phyloP scores from a whole-genome alignment of 2,113 vertebrate species.

The Lepidothrix coronata region DNA sequence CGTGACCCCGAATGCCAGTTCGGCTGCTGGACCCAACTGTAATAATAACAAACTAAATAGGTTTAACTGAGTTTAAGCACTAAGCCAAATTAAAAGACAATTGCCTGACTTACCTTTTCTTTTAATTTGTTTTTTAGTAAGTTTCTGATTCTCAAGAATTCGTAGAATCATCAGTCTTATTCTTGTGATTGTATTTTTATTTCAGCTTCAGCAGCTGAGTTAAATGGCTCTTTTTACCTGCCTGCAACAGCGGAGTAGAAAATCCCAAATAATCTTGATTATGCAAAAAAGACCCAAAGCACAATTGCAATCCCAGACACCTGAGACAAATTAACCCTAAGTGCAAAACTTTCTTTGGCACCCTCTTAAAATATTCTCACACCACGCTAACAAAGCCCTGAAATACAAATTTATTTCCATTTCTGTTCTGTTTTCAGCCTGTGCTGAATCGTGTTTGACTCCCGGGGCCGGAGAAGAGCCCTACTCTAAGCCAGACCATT shows the following conservation, averaged over 20 bases:
- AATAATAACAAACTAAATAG: not conserved
- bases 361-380: not conserved
- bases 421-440: not conserved
- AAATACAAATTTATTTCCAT: not conserved
- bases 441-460: rapidly evolving
- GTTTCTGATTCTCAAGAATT: not conserved
- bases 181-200: not conserved
- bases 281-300: not conserved
- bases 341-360: not conserved
- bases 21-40: not conserved
- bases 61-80: not conserved
- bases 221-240: not conserved
- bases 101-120: rapidly evolving
- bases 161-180: not conserved
- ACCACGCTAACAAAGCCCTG: not conserved
- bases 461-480: not conserved
- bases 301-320: not conserved
- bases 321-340: not conserved
- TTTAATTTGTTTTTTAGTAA: not conserved
- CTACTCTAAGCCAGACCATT: rapidly evolving
- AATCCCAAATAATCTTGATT: not conserved
- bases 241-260: not conserved
- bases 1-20: rapidly evolving
- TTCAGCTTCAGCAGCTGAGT: not conserved
- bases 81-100: not conserved